Conservation (phyloP, 2,888 invertebrate species). For the Synanthedon myopaeformis region DNA sequence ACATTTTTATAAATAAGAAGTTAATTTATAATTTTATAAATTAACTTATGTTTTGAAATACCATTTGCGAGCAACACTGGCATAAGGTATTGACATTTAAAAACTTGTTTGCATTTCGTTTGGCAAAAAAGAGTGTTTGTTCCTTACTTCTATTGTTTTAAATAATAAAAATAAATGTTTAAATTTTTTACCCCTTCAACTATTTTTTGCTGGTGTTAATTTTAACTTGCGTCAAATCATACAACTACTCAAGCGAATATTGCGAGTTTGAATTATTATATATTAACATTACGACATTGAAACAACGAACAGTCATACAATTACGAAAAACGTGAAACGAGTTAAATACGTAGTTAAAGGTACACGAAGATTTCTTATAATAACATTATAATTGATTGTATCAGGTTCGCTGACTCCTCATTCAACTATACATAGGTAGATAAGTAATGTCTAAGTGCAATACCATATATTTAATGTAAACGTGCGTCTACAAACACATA, state of each 20-base stretch:
- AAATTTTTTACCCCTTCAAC: neutral
- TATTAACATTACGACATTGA: conserved; percentile 21
- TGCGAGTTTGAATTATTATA: conserved; percentile 6
- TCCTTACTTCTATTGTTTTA: no score
- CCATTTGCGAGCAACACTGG: no score
- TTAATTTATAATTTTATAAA: no score
- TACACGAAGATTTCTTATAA: conserved; percentile 9
- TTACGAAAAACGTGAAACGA: neutral
- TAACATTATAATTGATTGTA: conserved; percentile 21
- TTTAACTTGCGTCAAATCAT: conserved; percentile 53
- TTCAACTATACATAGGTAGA: conserved; percentile 8
- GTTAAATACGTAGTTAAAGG: conserved; percentile 8
- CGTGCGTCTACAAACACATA: conserved; percentile 6
- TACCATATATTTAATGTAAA: conserved; percentile 7
- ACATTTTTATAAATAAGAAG: no score
- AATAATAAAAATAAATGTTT: no score
- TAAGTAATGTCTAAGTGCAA: conserved; percentile 13
- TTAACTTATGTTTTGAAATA: no score
- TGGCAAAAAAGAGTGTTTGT: no score
- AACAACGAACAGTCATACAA: conserved; percentile 19
- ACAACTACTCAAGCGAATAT: conserved; percentile 3
- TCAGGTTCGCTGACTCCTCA: conserved; percentile 53
- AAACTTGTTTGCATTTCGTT: no score
- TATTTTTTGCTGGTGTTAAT: conserved; percentile 3
- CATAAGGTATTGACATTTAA: no score